A percentile compares a stretch with the other conserved stretches of the same genome.
These are phyloP conservation scores for Drosophila novamexicana DNA, from an alignment of 1,140 invertebrate species.

Conservation along the genomic window DNA sequence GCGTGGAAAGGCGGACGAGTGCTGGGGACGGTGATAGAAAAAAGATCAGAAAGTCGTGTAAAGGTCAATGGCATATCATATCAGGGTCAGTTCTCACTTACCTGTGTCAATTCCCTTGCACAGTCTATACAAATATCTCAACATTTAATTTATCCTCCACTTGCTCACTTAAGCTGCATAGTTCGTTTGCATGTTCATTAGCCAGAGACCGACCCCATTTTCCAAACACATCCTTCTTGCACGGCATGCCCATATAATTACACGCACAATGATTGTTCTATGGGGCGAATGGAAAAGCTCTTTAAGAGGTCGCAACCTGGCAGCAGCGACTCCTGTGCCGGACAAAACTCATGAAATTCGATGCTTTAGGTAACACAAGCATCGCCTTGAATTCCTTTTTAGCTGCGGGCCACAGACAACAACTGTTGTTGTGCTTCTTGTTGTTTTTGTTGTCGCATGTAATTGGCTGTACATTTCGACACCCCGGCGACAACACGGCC, in stretches of 20 bases:
- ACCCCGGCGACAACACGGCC: slow-evolving; percentile 72
- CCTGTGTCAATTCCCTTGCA: too few species aligned
- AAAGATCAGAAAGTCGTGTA: too few species aligned
- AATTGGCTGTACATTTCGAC: slow-evolving; percentile 82
- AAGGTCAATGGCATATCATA: too few species aligned
- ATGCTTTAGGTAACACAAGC: slow-evolving; percentile 65
- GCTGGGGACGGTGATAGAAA: background rate
- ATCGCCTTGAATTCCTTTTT: slow-evolving; percentile 74
- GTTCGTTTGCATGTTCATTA: slow-evolving; percentile 37
- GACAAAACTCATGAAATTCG: slow-evolving; percentile 74
- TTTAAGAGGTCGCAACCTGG: slow-evolving; percentile 72
- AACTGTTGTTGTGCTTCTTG: slow-evolving; percentile 24
- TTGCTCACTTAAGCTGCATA: background rate
- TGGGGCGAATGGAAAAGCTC: slow-evolving; percentile 19
- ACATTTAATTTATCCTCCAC: background rate
- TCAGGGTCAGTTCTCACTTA: too few species aligned
- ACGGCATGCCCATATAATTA: slow-evolving; percentile 78
- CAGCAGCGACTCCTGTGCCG: slow-evolving; percentile 6
- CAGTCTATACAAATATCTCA: too few species aligned
- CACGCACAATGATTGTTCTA: slow-evolving; percentile 76
- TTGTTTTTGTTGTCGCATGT: slow-evolving; percentile 68
- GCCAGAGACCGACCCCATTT: slow-evolving; percentile 35
- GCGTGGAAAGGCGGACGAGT: background rate
- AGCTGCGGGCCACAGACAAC: slow-evolving; percentile 53
- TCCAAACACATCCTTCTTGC: slow-evolving; percentile 34